Percentiles rank a stretch among this genome's conserved stretches.
phyloP scores from a whole-genome alignment of 1,140 invertebrate species.

The Lucilia sericata region DNA sequence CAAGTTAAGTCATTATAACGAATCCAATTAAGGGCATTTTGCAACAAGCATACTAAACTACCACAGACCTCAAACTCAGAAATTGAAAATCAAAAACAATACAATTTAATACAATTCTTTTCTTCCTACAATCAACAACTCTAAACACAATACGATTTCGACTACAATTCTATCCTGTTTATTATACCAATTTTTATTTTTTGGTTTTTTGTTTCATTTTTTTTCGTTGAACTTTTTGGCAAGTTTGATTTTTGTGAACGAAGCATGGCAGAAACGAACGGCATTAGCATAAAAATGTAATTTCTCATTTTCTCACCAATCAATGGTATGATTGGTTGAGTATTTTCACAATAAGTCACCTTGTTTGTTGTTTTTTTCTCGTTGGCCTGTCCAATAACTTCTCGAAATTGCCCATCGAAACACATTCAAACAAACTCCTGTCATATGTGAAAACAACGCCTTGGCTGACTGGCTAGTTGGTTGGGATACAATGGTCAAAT shows the following conservation, averaged over 20 bases:
- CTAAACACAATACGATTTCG: not conserved
- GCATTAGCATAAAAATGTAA: conserved; percentile 33
- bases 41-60: conserved; percentile 24
- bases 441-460: not conserved
- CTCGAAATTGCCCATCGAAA: not conserved
- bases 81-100: not conserved
- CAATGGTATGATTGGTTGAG: conserved; percentile 26
- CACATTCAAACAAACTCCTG: not conserved
- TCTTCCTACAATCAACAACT: not conserved
- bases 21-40: conserved; percentile 20
- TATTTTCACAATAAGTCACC: conserved; percentile 26
- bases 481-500: not conserved
- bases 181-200: too few relatives aligned
- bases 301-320: conserved; percentile 37
- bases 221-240: not conserved
- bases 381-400: not conserved
- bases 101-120: not conserved
- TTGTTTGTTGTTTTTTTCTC: not conserved
- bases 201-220: not conserved
- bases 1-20: conserved; percentile 26
- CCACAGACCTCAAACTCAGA: not conserved
- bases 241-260: not conserved
- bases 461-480: not conserved
- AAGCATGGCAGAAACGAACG: not conserved
- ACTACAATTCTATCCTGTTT: not conserved